Evolutionary conservation across 2,797 vertebrate genomes (phyloP).

Genomic region (Meda fulgida): DNA sequence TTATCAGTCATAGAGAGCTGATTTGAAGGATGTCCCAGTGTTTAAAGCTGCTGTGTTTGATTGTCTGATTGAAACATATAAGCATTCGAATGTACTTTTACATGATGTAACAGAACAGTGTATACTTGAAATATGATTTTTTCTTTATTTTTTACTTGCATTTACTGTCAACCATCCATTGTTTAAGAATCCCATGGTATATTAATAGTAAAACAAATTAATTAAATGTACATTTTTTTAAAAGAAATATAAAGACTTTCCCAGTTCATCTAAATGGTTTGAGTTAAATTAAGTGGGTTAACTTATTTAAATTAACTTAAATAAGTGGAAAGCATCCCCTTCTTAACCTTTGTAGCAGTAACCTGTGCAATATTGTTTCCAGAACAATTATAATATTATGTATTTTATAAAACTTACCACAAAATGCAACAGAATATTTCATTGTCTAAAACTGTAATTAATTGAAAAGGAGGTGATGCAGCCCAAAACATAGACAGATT

Average conservation of each 20-base stretch:
- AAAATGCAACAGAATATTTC: neutral
- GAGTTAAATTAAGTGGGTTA: too few relatives aligned
- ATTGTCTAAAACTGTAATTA: neutral
- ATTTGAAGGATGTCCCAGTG: slow-evolving; percentile 8
- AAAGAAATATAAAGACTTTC: neutral
- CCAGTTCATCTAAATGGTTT: neutral
- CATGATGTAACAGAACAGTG: slow-evolving; percentile 29
- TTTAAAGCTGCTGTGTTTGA: slow-evolving; percentile 51
- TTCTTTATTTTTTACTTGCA: slow-evolving; percentile 28
- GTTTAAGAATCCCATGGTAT: neutral
- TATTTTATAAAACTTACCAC: neutral
- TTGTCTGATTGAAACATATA: slow-evolving; percentile 40
- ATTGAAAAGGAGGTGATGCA: slow-evolving; percentile 1
- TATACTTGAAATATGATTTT: slow-evolving; percentile 43
- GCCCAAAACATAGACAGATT: neutral
- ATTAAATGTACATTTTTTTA: neutral
- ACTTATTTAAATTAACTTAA: too few relatives aligned
- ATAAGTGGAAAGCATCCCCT: neutral
- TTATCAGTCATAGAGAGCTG: neutral
- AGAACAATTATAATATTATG: neutral
- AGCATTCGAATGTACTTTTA: slow-evolving; percentile 70
- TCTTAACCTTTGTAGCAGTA: neutral
- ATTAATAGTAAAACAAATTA: neutral
- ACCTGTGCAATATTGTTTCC: slow-evolving; percentile 18
- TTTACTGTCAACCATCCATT: slow-evolving; percentile 11